Conservation (phyloP, 2,797 vertebrate species). For the Melanitta fusca region DNA sequence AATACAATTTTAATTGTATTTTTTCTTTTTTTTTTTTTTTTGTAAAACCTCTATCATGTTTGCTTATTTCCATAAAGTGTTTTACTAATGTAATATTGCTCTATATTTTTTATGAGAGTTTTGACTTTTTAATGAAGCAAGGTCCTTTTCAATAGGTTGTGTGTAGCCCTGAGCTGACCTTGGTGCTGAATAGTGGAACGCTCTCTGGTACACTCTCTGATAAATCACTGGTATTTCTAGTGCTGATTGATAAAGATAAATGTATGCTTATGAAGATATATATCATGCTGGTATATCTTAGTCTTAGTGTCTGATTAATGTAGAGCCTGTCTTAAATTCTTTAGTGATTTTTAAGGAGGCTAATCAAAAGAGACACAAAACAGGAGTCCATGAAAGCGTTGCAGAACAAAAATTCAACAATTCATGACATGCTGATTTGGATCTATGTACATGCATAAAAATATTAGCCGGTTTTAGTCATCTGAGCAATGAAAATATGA, state of each 20-base stretch:
- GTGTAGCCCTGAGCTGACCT: slow-evolving; percentile 16
- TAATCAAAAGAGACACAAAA: neutral
- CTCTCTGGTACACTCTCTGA: fast-evolving
- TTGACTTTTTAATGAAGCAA: neutral
- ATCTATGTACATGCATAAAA: neutral
- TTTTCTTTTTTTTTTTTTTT: neutral
- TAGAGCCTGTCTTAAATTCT: neutral
- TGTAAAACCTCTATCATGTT: neutral
- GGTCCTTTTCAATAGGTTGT: neutral
- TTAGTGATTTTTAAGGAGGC: neutral
- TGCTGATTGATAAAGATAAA: neutral
- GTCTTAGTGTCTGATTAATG: neutral
- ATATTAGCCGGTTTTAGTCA: neutral
- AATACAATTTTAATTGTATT: neutral
- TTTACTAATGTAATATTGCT: neutral
- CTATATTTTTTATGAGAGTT: neutral
- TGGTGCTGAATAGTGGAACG: neutral
- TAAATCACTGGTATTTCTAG: neutral
- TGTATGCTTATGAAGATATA: neutral
- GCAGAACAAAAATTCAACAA: neutral
- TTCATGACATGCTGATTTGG: neutral
- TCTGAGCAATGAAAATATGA: neutral
- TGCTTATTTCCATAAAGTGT: neutral
- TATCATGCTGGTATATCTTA: neutral
- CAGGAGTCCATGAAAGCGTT: neutral